These are phyloP conservation scores for Polietes domitor DNA, from an alignment of 2,888 invertebrate genomes.

Conservation along the genomic window DNA sequence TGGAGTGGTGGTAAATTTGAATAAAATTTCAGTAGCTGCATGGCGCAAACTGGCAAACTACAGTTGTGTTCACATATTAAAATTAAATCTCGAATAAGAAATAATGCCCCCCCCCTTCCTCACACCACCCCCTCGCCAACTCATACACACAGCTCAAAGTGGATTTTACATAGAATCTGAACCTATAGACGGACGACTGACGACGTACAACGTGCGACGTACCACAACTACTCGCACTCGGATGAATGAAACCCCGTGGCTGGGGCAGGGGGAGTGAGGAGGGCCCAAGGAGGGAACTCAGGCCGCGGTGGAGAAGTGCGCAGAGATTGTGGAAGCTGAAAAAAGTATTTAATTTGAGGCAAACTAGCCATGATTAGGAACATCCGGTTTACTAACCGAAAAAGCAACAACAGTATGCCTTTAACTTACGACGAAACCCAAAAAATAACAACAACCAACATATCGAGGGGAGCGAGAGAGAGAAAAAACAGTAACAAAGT, in stretches of 20 bases:
- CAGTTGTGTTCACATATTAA: constrained; percentile 5
- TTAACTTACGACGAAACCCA: constrained; percentile 49
- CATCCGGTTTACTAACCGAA: constrained; percentile 81
- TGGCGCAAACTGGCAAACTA: not conserved
- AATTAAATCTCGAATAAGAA: constrained; percentile 37
- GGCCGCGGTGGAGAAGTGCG: constrained; percentile 22
- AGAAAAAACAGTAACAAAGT: constrained; percentile 23
- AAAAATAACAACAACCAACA: not conserved
- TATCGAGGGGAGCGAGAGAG: constrained; percentile 36
- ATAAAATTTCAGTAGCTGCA: constrained; percentile 1
- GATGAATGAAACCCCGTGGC: constrained; percentile 9
- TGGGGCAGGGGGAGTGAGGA: constrained; percentile 7
- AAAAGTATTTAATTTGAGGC: constrained; percentile 80
- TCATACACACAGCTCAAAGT: constrained; percentile 29
- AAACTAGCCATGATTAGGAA: constrained; percentile 81
- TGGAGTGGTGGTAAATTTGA: constrained; percentile 10
- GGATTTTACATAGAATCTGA: constrained; percentile 40
- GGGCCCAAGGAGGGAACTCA: constrained; percentile 1
- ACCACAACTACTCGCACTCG: not conserved
- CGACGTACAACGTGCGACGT: too few relatives aligned
- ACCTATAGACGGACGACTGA: not conserved
- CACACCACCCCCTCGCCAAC: too few relatives aligned
- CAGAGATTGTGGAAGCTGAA: constrained; percentile 54
- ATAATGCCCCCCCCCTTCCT: not conserved
- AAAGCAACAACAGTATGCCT: constrained; percentile 69